Base-by-base conservation (phyloP, 2,113 vertebrate species). In the Ceuthmochares aereus region DNA sequence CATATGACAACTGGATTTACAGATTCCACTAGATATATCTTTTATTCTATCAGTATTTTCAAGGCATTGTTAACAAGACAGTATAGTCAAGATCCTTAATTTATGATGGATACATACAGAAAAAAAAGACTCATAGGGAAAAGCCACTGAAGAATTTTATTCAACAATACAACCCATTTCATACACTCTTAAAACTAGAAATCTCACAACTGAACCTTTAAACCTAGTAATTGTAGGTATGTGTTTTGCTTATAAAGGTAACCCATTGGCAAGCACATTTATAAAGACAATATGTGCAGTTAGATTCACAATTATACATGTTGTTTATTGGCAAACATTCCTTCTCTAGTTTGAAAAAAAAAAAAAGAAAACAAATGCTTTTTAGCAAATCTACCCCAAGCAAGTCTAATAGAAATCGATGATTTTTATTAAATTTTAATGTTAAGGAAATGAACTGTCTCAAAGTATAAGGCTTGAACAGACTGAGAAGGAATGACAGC, bases 341-440 rank as follows among this genome's bases (percentile, higher is more conserved):
- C 64, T 69, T 66, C 60, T 51, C 40, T n/a, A 70, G 42, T 45
- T 90, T 49, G 68, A 74, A 80, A 93, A 49, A 56, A 80, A n/a
- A 84, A 64, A 64, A 64, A 64, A 64, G 51, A 63, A 62, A 84
- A 77, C 21, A 60, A 80, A 88, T 16, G 54, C 36, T 69, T 76
- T 77, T 89, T 49, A 89, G 45, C 54, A 34, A 74, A 29, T 32
- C 72, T 86, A 54, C 30, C 63, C 51, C 3, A 14, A 77, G 68
- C 8, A 85, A 59, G 56, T 15, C 42, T 62, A 43, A 75, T 30
- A 40, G 69, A 67, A 93, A 69, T 30, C 2, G 4, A 66, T 54
- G 86, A 68, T 96, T 96, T 89, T 72, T 90, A 45, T 78, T 89
- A 74, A 92, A 89, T 56, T 89, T 96, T 93, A 95, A 93, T 89